These are phyloP conservation scores for Tenualosa ilisha DNA, from an alignment of 2,797 vertebrate species.

Conservation along the genomic window DNA sequence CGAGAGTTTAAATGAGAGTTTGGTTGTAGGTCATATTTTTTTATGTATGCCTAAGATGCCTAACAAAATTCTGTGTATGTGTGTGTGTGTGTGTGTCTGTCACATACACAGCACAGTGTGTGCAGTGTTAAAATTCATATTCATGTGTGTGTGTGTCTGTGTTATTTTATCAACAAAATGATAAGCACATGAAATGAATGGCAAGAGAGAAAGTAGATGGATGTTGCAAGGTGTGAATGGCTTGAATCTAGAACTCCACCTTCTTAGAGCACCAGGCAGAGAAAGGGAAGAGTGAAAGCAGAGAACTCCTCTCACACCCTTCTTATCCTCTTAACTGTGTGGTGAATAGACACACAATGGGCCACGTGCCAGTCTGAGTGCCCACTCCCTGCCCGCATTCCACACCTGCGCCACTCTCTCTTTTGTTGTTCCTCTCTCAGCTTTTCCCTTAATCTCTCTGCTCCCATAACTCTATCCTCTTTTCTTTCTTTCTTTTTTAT, in stretches of 20 bases:
- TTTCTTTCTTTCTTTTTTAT: not conserved
- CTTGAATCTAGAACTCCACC: too few relatives aligned
- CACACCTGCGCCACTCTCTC: not conserved
- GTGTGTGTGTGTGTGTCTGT: not conserved
- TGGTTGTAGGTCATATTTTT: not conserved
- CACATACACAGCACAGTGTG: not conserved
- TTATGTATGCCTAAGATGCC: too few relatives aligned
- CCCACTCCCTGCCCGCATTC: not conserved
- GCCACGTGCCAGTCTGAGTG: not conserved
- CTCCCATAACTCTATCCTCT: not conserved
- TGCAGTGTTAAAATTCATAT: too few relatives aligned
- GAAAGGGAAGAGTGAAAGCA: too few relatives aligned
- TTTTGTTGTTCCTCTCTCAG: not conserved
- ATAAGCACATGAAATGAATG: too few relatives aligned
- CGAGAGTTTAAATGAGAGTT: not conserved
- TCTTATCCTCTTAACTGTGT: not conserved
- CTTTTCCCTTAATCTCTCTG: not conserved
- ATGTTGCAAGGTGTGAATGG: too few relatives aligned
- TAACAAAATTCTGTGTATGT: not conserved
- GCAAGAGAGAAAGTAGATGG: too few relatives aligned
- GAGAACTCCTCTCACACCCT: too few relatives aligned
- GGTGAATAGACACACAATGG: not conserved
- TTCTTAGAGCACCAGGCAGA: too few relatives aligned
- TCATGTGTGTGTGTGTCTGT: too few relatives aligned
- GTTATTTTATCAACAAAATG: too few relatives aligned